These are phyloP conservation scores for Actinia equina DNA, from an alignment of 64 coral and sea anemone species.

Conservation along the genomic window DNA sequence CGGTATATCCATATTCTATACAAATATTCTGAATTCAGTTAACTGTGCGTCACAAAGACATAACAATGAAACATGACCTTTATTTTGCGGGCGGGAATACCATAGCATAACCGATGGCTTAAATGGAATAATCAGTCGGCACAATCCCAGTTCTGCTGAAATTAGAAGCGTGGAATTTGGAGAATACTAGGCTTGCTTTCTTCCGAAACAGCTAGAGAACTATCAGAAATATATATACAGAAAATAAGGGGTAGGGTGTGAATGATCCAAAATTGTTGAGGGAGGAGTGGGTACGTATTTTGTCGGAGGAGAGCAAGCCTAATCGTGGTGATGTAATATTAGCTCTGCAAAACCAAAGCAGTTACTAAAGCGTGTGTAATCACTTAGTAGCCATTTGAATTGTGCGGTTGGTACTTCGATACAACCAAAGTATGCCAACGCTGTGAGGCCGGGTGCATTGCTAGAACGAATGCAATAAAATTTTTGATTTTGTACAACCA, in stretches of 20 bases:
- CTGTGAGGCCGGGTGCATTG: not conserved
- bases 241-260: not conserved
- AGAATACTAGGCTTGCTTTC: not conserved
- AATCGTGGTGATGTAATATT: not conserved
- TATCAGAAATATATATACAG: not conserved
- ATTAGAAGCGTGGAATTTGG: constrained; percentile 1
- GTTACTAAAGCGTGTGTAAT: constrained; percentile 5
- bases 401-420: constrained; percentile 17
- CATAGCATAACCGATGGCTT: not conserved
- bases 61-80: not conserved
- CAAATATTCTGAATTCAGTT: not conserved
- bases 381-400: not conserved
- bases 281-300: not conserved
- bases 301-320: not conserved
- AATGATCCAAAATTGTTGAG: not conserved
- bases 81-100: not conserved
- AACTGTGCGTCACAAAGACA: not conserved
- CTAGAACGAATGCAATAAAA: constrained; percentile 11
- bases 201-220: not conserved
- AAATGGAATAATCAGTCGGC: not conserved
- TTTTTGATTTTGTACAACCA: constrained; percentile 6
- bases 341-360: constrained; percentile 23
- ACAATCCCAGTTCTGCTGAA: constrained; percentile 1
- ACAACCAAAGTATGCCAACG: constrained; percentile 31
- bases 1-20: not conserved